Base-by-base conservation (phyloP, 1,140 invertebrate species). In the Drosophila hydei region DNA sequence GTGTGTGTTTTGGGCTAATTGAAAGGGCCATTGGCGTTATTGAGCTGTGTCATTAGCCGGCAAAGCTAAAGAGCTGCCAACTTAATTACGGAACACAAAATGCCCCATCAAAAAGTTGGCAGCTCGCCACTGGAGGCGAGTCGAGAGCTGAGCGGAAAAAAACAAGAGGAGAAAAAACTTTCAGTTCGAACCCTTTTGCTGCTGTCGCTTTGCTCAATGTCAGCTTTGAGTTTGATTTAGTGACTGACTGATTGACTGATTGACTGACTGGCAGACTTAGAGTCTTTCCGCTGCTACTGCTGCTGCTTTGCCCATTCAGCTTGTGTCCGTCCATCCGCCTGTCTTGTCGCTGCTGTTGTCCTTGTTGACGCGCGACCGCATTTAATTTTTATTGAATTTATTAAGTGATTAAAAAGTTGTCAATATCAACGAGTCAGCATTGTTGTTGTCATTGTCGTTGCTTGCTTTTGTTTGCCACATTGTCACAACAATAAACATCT, bases 391-490 rank as follows among this genome's bases (percentile, higher is more conserved):
- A 90, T 90, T 90, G 84, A 89, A 90, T 90, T 90, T 87, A 90
- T 90, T 90, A 90, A 90, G 89, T 90, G 89, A 90, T 90, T 90
- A 90, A 90, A 90, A 90, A 81, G 89, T 90, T 90, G 89, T 90
- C 89, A 85, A 90, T 90, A 88, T 80, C 84, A 90, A 77, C 77
- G 80, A 65, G 55, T 79, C 75, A 62, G 56, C 59, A 45, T 69
- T 69, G 72, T 77, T 70, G 70, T 42, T 56, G 40, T 25, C 47
- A 50, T 36, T 33, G 58, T 40, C 65, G 68, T 45, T 74, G 55
- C 72, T 73, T 78, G 77, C 62, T 75, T 87, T 87, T 77, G 80
- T 81, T 85, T 79, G 70, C 77, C 77, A 77, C 77, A 85, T 74
- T 87, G 79, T 79, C 79, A 83, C 71, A 83, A 72, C 75, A 74